A percentile compares a stretch with the other conserved stretches of the same genome.
Evolutionary conservation across 2,888 invertebrate species (phyloP).

Genomic region (Osedax fenrisi): DNA sequence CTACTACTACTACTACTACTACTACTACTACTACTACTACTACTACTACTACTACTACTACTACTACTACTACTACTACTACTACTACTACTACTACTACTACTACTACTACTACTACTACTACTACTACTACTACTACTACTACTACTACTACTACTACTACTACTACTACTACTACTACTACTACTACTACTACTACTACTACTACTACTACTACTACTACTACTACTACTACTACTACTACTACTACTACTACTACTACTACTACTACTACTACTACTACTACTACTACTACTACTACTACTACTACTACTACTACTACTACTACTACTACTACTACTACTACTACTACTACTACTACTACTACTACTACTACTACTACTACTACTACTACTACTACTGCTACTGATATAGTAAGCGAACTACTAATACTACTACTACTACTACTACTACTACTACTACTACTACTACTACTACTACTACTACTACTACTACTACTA

Average conservation of each 20-base stretch:
- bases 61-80: neutral
- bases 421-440: no score
- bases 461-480: conserved; percentile 7
- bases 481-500: conserved; percentile 10
- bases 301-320: neutral
- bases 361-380: conserved; percentile 2
- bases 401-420: no score
- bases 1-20: conserved; percentile 3
- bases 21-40: neutral
- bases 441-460: neutral
- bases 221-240: neutral
- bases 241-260: neutral
- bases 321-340: conserved; percentile 2
- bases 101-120: neutral
- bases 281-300: conserved; percentile 2
- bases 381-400: neutral
- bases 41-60: neutral
- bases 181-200: neutral
- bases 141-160: neutral
- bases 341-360: neutral
- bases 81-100: neutral
- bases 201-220: conserved; percentile 4
- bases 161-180: neutral
- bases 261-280: neutral
- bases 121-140: neutral